A percentile compares a stretch with the other conserved stretches of the same genome.
These are phyloP conservation scores for Stegostoma tigrinum DNA, from an alignment of 2,113 vertebrate species.

Conservation along the genomic window DNA sequence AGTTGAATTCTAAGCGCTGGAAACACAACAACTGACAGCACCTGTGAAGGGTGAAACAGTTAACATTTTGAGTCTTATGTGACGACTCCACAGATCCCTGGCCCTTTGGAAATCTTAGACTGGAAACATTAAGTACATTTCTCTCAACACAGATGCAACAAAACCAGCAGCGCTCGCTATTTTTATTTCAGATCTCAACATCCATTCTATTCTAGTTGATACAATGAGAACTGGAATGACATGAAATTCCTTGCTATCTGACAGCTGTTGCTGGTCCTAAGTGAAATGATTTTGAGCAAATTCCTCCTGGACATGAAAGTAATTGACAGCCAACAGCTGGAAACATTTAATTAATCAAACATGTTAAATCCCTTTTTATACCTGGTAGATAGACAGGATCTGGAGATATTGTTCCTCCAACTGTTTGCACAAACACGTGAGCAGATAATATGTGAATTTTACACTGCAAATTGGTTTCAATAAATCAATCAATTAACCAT, in stretches of 20 bases:
- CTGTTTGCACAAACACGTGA: background rate
- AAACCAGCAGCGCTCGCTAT: too few species aligned
- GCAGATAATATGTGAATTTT: background rate
- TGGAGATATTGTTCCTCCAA: background rate
- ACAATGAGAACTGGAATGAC: background rate
- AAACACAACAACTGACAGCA: background rate
- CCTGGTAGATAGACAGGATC: background rate
- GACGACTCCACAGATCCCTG: too few species aligned
- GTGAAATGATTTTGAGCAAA: slow-evolving; percentile 16
- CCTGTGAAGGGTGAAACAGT: background rate
- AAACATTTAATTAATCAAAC: slow-evolving; percentile 7
- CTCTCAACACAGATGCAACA: too few species aligned
- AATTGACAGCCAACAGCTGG: slow-evolving; percentile 21
- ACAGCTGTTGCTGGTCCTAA: background rate
- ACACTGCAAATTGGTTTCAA: background rate
- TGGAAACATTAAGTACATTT: too few species aligned
- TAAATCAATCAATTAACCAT: background rate
- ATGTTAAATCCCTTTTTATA: background rate
- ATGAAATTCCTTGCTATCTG: background rate
- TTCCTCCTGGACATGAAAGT: background rate
- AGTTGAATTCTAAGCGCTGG: too few species aligned
- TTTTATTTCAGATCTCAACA: too few species aligned
- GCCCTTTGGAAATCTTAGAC: too few species aligned
- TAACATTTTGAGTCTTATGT: too few species aligned
- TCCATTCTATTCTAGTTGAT: too few species aligned